Base-by-base conservation (phyloP, 1,140 invertebrate species). In the Tetragonula clypearis region DNA sequence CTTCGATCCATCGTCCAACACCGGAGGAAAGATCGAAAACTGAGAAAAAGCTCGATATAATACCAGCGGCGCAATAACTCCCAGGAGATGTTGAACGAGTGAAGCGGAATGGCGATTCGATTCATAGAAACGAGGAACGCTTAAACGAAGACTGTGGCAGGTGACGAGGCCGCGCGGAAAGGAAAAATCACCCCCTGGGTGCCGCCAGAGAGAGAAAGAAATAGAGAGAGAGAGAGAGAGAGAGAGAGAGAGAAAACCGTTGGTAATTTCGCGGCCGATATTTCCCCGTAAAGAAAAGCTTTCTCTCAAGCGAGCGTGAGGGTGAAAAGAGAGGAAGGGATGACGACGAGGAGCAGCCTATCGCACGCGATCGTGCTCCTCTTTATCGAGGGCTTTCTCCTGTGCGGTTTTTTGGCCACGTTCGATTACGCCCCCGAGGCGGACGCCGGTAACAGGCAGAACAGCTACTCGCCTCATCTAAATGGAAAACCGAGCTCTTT, bases 341-440 rank as follows among this genome's bases (percentile, higher is more conserved):
- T 60, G 79, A 89, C 88, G 87, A 87, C 86, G n/a, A 88, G 68
- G 17, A 76, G 79, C 58, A 62, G 26, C 74, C 80, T 88, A 65
- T 88, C 74, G 55, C 89, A 90, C 30, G 92, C 92, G 56, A 93
- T 94, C 76, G 84, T 90, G 26, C 87, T 94, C 62, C 86, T 94
- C 77, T 92, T 94, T 87, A 86, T 94, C 86, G 89, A 94, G 79
- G 92, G 91, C 62, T 92, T 94, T 84, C 84, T 94, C 75, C 84
- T 94, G n/a, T 93, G 92, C 79, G 91, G 91, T 77, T 94, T 95
- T 91, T 89, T 94, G 84, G 84, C 88, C 53, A 86, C 83, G 80
- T 94, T 93, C 91, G 91, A 93, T 91, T 94, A 95, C 83, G 92
- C 90, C 81, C 86, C 90, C 26, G 91, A 93, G 73, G 91, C 89